These are phyloP conservation scores for Drosophila phalerata DNA, from an alignment of 2,888 invertebrate genomes.

Conservation along the genomic window DNA sequence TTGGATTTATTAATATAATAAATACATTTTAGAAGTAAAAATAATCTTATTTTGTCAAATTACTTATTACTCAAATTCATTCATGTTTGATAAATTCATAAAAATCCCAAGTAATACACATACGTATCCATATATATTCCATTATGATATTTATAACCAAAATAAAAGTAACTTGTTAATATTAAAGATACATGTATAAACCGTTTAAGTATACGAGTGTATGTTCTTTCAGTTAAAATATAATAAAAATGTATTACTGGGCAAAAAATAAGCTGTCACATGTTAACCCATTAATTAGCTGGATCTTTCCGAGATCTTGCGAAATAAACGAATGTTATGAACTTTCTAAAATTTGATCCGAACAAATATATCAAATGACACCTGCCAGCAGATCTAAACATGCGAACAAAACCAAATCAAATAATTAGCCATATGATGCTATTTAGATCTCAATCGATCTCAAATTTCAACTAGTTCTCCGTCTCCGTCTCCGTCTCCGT, in stretches of 20 bases:
- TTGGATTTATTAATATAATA: too few relatives aligned
- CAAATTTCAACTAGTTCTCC: constrained; percentile 17
- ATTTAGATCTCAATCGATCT: constrained; percentile 45
- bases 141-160: background rate
- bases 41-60: background rate
- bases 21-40: background rate
- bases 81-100: constrained; percentile 10
- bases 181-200: background rate
- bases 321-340: constrained; percentile 33
- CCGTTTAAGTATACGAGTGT: constrained; percentile 1
- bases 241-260: constrained; percentile 16
- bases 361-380: constrained; percentile 54
- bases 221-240: constrained; percentile 2
- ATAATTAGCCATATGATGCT: constrained; percentile 61
- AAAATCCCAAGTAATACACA: background rate
- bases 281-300: constrained; percentile 55
- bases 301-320: constrained; percentile 18
- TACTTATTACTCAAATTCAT: background rate
- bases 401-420: constrained; percentile 40
- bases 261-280: constrained; percentile 21
- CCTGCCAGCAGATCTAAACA: constrained; percentile 43
- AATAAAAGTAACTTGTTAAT: constrained; percentile 17
- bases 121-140: background rate
- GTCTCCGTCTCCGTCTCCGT: constrained; percentile 20
- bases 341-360: constrained; percentile 64